phyloP scores from a whole-genome alignment of 2,797 vertebrate genomes.

The Chloroceryle amazona region DNA sequence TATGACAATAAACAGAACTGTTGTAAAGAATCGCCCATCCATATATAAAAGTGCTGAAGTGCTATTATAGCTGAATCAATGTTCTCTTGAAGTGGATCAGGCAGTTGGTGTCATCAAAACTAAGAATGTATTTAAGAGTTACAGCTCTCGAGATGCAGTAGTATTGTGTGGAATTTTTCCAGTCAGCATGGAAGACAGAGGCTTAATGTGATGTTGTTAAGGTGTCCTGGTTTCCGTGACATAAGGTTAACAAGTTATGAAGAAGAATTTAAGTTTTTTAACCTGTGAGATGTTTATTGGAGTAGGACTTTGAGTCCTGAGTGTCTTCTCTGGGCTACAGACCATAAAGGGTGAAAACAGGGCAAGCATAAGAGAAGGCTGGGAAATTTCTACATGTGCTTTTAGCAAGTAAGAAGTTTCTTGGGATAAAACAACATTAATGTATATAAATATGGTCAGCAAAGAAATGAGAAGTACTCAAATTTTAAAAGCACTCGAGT shows the following conservation, averaged over 20 bases:
- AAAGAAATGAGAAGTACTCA: not conserved
- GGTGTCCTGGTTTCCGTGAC: too few species aligned
- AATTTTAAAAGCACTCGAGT: not conserved
- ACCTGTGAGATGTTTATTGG: not conserved
- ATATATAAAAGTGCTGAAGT: not conserved
- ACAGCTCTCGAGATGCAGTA: not conserved
- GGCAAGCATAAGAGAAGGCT: not conserved
- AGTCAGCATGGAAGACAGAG: not conserved
- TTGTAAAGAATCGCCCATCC: conserved; percentile 13
- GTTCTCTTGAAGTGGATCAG: not conserved
- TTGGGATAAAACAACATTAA: not conserved
- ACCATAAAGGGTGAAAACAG: not conserved
- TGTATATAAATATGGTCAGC: not conserved
- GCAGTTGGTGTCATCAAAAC: not conserved
- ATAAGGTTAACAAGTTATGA: not conserved
- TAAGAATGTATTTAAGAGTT: not conserved
- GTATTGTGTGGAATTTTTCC: not conserved
- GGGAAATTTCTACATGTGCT: not conserved
- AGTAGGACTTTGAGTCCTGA: not conserved
- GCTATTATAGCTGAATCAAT: not conserved
- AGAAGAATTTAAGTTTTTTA: not conserved
- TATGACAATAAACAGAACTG: conserved; percentile 24
- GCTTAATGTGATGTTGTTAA: not conserved
- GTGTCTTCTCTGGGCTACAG: not conserved
- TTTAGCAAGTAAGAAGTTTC: not conserved